A percentile compares a stretch with the other conserved stretches of the same genome.
Evolutionary conservation across 2,888 invertebrate species (phyloP).

Genomic region (Rambutsinella grinnellia): DNA sequence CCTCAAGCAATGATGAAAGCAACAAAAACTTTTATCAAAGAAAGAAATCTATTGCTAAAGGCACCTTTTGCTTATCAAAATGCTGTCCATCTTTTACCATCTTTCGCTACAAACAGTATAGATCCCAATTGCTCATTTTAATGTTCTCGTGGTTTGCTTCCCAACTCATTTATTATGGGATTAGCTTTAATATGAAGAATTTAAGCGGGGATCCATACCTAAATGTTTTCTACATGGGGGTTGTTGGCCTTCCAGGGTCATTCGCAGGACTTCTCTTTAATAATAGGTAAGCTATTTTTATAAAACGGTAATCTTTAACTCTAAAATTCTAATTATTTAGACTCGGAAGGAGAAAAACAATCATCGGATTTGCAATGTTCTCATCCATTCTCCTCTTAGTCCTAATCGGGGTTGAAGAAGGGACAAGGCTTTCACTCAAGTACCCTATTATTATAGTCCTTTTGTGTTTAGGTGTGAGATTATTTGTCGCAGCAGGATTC

Average conservation of each 20-base stretch:
- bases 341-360: conserved; percentile 49
- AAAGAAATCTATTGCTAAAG: neutral
- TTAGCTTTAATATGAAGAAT: conserved; percentile 61
- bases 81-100: conserved; percentile 25
- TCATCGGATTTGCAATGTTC: conserved; percentile 42
- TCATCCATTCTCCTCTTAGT: conserved; percentile 36
- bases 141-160: conserved; percentile 58
- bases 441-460: conserved; percentile 36
- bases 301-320: neutral
- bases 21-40: neutral
- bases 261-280: conserved; percentile 57
- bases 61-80: conserved; percentile 8
- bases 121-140: conserved; percentile 50
- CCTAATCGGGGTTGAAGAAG: conserved; percentile 37
- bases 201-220: conserved; percentile 57
- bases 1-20: neutral
- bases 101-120: conserved; percentile 29
- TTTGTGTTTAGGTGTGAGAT: conserved; percentile 41
- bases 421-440: conserved; percentile 24
- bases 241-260: conserved; percentile 53
- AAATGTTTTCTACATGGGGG: conserved; percentile 61
- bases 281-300: conserved; percentile 45
- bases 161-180: conserved; percentile 60
- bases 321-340: conserved; percentile 22
- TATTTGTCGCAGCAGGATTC: conserved; percentile 54